phyloP scores from a whole-genome alignment of 2,888 invertebrate species.

The Xestia sexstrigata region DNA sequence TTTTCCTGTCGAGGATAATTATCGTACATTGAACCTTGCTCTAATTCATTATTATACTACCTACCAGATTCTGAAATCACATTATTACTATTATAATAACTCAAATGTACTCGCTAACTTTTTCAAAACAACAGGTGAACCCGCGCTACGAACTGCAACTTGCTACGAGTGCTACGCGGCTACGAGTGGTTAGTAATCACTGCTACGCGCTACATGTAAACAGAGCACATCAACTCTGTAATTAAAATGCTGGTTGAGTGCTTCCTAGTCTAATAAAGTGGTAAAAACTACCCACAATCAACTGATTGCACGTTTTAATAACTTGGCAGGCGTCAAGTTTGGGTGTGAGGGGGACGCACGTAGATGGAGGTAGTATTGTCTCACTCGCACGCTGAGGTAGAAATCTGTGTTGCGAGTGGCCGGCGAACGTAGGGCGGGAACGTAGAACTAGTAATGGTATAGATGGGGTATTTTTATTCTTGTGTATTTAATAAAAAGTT shows the following conservation, averaged over 20 bases:
- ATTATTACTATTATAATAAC: background rate
- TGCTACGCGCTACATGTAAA: conserved; percentile 50
- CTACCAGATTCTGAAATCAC: background rate
- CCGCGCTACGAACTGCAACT: conserved; percentile 35
- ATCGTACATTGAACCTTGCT: no score
- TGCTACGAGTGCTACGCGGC: conserved; percentile 33
- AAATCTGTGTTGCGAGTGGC: conserved; percentile 86
- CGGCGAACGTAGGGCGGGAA: conserved; percentile 82
- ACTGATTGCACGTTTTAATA: conserved; percentile 88
- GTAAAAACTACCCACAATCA: conserved; percentile 84
- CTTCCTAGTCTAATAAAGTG: conserved; percentile 81
- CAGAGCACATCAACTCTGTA: conserved; percentile 68
- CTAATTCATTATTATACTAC: background rate
- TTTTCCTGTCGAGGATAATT: no score
- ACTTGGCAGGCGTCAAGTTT: conserved; percentile 78
- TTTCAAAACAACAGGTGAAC: conserved; percentile 14
- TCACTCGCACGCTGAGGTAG: conserved; percentile 75
- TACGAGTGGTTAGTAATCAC: conserved; percentile 52
- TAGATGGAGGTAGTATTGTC: conserved; percentile 66
- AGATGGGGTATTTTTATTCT: conserved; percentile 53
- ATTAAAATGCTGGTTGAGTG: conserved; percentile 81
- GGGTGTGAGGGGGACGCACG: conserved; percentile 72
- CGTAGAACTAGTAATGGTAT: conserved; percentile 70
- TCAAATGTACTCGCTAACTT: background rate
- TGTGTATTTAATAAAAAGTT: background rate